A percentile compares a stretch with the other conserved stretches of the same genome.
phyloP scores from a whole-genome alignment of 2,113 vertebrate genomes.

The Chunga burmeisteri region DNA sequence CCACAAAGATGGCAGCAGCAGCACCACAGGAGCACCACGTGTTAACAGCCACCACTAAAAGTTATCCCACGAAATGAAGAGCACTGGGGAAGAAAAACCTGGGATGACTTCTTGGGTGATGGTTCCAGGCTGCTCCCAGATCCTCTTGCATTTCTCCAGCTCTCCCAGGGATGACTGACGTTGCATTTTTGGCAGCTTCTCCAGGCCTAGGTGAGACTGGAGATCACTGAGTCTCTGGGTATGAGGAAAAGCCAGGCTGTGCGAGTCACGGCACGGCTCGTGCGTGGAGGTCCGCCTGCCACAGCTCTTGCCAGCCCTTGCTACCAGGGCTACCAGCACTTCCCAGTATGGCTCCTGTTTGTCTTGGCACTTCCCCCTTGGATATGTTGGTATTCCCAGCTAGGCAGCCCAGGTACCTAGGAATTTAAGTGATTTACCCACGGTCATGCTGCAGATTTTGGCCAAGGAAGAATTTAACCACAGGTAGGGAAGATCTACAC shows the following conservation, averaged over 20 bases:
- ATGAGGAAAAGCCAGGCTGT: neutral
- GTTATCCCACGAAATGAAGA: neutral
- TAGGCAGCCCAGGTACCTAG: neutral
- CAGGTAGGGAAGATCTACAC: neutral
- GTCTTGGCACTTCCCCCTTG: neutral
- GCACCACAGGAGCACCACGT: accelerated
- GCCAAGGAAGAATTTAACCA: neutral
- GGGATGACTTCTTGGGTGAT: neutral
- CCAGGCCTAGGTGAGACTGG: neutral
- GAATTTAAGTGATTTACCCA: neutral
- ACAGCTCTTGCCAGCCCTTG: neutral
- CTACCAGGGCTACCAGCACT: neutral
- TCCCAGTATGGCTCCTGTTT: neutral
- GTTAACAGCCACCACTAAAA: neutral
- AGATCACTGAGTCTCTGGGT: neutral
- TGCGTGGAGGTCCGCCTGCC: accelerated
- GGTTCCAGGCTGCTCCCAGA: neutral
- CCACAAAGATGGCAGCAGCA: neutral
- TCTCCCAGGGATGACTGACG: neutral
- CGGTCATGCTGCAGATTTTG: neutral
- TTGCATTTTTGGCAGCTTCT: neutral
- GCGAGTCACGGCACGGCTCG: accelerated
- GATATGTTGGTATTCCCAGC: neutral
- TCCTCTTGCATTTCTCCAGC: neutral
- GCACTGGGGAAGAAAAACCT: neutral